Evolutionary conservation across 2,888 invertebrate species (phyloP), one percentile per base, ranked within the genome.

Genomic region (Sericinus montela): DNA sequence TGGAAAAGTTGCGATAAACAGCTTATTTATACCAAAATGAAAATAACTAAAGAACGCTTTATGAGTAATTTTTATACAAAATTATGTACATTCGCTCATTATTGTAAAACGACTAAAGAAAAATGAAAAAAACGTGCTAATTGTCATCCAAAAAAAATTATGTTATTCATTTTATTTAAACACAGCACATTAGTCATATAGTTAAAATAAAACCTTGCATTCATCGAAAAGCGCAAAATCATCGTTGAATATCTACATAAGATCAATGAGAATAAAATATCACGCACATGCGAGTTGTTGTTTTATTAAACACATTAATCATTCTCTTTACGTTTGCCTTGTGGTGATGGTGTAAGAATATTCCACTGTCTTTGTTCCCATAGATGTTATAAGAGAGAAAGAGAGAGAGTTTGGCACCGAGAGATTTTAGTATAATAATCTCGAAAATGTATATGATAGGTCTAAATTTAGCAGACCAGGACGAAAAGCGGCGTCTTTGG

Each of bases 221-320:
- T 75, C 65, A 78, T 77, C 81, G 74, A 78, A 78, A 72, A 76
- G 73, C 75, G 82, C 79, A 76, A 80, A 74, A 72, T 73, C 76
- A 63, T 78, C 74, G 60, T 65, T 63, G 63, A 63, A 57, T 70
- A 69, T 70, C 73, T 76, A 70, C 75, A 75, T 75, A 79, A 79
- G 79, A 85, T 83, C 80, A 78, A 72, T 80, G 78, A 70, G 82
- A 82, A 71, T 86, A 84, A 84, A 85, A 77, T 83, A 81, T 85
- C 80, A 85, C 85, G 86, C 86, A 86, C 87, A 87, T 85, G 87
- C 85, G 83, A 83, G 50, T 47, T 52, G 59, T 71, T 70, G 77
- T 83, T 84, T 82, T 62, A 78, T 80, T 84, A 5, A 19, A 2
- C 19, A 3, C 5, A 3, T 19, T 19, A 19, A 3, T 3, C 5